Percentiles rank a stretch among this genome's conserved stretches.
Conservation (phyloP, 2,888 invertebrate species). For the Acleris cristana region DNA sequence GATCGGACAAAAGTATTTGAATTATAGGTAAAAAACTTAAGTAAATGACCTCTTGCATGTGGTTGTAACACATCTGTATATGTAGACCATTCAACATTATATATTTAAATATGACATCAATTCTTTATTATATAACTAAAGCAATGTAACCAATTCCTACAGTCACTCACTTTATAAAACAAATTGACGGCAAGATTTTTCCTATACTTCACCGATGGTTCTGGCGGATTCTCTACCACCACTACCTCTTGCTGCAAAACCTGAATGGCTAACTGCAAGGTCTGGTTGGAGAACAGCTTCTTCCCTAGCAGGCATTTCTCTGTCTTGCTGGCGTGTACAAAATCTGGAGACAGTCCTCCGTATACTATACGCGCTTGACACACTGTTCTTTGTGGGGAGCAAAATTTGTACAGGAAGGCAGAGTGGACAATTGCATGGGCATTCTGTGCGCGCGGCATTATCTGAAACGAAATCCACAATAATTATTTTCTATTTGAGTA, state of each 20-base stretch:
- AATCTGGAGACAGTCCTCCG: constrained; percentile 81
- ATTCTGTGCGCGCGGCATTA: constrained; percentile 89
- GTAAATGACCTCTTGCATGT: too few relatives aligned
- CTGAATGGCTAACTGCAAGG: constrained; percentile 65
- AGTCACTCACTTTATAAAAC: constrained; percentile 84
- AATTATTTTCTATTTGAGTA: neutral
- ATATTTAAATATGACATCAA: too few relatives aligned
- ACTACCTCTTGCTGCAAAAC: constrained; percentile 55
- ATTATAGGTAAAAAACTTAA: too few relatives aligned
- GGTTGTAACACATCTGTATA: too few relatives aligned
- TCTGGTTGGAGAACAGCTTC: constrained; percentile 62
- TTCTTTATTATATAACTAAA: too few relatives aligned
- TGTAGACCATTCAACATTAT: too few relatives aligned
- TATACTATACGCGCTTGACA: constrained; percentile 80
- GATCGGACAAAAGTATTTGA: too few relatives aligned
- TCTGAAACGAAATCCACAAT: constrained; percentile 72
- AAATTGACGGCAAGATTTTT: constrained; percentile 83
- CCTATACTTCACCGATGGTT: constrained; percentile 83
- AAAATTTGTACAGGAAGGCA: constrained; percentile 86
- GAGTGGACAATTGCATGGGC: constrained; percentile 90
- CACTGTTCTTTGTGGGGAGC: constrained; percentile 63
- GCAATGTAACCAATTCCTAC: too few relatives aligned
- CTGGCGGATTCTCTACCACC: constrained; percentile 67
- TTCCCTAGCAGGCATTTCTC: constrained; percentile 77
- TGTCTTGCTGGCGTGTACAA: constrained; percentile 77